Evolutionary conservation across 2,113 vertebrate species (phyloP).

Genomic region (Hiodon alosoides): DNA sequence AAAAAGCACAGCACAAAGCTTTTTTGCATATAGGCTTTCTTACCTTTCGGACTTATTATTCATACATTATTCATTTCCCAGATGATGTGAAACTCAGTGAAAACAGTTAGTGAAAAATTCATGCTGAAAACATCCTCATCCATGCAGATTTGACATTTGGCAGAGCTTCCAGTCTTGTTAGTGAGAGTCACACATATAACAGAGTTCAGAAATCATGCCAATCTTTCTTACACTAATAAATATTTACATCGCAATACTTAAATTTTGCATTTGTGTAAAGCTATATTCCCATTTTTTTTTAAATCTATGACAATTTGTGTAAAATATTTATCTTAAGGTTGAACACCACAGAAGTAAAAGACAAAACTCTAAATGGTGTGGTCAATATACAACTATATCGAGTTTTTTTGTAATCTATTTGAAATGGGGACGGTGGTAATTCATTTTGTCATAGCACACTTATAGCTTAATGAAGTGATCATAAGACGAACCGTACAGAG

Average conservation of each 20-base stretch:
- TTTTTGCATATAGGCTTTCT: conserved; percentile 32
- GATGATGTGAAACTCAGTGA: conserved; percentile 91
- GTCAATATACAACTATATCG: background rate
- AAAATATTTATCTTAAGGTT: too few relatives aligned
- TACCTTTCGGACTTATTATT: conserved; percentile 41
- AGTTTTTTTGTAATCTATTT: too few relatives aligned
- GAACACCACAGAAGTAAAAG: too few relatives aligned
- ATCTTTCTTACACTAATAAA: background rate
- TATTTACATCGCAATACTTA: background rate
- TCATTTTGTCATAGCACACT: too few relatives aligned
- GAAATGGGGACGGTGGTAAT: too few relatives aligned
- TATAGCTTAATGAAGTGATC: background rate
- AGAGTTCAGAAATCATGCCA: background rate
- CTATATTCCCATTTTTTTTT: too few relatives aligned
- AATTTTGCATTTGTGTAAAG: background rate
- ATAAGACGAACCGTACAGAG: background rate
- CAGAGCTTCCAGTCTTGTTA: conserved; percentile 49
- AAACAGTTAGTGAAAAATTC: conserved; percentile 68
- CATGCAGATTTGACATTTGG: conserved; percentile 47
- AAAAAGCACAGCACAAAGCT: conserved; percentile 67
- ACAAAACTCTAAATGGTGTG: background rate
- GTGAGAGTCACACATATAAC: conserved; percentile 27
- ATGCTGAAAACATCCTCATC: conserved; percentile 62
- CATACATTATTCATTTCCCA: conserved; percentile 59
- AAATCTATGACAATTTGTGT: too few relatives aligned